A percentile compares a stretch with the other conserved stretches of the same genome.
Evolutionary conservation across 2,797 vertebrate genomes (phyloP).

Genomic region (Spinus pinus): DNA sequence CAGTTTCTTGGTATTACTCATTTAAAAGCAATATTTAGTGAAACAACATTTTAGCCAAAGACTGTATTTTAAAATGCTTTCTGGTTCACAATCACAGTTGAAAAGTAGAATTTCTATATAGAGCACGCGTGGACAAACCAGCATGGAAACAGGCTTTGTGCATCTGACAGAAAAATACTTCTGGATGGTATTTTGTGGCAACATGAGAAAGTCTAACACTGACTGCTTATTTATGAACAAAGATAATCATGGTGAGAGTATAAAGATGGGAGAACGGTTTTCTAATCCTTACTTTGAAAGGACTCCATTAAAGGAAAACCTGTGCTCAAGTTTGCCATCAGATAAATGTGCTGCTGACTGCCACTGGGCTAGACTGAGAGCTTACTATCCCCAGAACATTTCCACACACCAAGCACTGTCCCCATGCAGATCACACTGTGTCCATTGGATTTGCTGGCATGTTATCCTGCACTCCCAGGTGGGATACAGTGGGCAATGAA

Average conservation of each 20-base stretch:
- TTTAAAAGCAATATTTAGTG: neutral
- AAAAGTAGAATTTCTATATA: neutral
- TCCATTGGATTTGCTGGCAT: neutral
- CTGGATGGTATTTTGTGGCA: neutral
- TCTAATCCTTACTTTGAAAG: neutral
- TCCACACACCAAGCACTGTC: neutral
- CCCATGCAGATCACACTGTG: neutral
- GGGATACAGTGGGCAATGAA: rapidly evolving
- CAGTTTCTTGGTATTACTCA: neutral
- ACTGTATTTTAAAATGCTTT: neutral
- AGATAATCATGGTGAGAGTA: neutral
- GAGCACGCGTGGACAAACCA: neutral
- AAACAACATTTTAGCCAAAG: neutral
- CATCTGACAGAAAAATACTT: neutral
- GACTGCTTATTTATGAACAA: neutral
- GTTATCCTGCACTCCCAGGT: neutral
- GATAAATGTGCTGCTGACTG: neutral
- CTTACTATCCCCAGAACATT: neutral
- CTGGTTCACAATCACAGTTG: neutral
- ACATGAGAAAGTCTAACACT: neutral
- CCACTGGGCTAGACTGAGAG: neutral
- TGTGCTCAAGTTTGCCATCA: neutral
- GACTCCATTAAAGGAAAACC: neutral
- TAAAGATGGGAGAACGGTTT: neutral
- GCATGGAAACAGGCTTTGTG: neutral